Conservation (phyloP, 2,797 vertebrate species). For the Rhabdophis nuchalis region DNA sequence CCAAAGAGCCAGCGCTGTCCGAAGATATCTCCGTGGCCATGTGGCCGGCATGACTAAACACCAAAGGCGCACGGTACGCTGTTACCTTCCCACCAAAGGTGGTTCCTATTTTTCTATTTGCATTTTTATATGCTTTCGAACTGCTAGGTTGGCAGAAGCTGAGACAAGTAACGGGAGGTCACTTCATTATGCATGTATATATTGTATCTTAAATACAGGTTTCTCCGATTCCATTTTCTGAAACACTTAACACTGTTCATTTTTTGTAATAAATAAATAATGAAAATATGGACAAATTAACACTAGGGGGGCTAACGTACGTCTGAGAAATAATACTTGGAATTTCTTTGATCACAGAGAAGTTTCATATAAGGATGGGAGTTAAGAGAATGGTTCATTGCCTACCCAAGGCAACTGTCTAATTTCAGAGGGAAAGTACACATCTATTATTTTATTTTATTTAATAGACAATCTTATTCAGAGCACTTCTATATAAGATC, state of each 20-base stretch:
- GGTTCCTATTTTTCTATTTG: too few relatives aligned
- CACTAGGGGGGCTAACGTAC: background rate
- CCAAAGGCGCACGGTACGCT: too few relatives aligned
- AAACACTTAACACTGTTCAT: background rate
- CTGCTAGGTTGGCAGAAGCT: too few relatives aligned
- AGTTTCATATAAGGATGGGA: background rate
- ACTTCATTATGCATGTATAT: background rate
- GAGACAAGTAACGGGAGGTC: too few relatives aligned
- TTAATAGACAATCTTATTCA: background rate
- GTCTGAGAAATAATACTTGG: background rate
- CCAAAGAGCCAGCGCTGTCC: too few relatives aligned
- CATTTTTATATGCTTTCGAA: too few relatives aligned
- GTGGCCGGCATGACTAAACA: too few relatives aligned
- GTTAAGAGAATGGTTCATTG: background rate
- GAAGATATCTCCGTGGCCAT: too few relatives aligned
- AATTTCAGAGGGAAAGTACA: background rate
- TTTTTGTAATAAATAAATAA: slow-evolving; percentile 14
- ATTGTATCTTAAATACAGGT: background rate
- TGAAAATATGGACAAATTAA: background rate
- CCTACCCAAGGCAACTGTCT: background rate
- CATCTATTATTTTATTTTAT: background rate
- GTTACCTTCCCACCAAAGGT: too few relatives aligned
- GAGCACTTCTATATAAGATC: background rate
- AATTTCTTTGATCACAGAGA: background rate
- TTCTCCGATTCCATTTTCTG: background rate